Conservation (phyloP, 2,113 vertebrate genomes). For the Corvus cornix region DNA sequence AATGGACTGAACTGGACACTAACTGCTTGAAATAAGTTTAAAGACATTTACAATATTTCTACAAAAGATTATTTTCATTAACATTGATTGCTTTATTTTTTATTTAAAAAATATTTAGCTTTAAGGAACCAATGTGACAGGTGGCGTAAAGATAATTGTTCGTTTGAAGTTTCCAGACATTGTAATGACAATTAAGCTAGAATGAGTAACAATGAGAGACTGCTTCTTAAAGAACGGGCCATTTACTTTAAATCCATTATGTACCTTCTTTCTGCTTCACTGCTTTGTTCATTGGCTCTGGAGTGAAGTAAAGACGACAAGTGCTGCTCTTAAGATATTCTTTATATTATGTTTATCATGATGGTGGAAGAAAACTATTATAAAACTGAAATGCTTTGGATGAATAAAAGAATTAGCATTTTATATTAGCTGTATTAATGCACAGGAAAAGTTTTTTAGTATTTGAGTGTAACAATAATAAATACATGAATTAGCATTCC, state of each 20-base stretch:
- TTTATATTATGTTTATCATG: conserved; percentile 52
- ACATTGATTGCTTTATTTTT: neutral
- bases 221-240: conserved; percentile 72
- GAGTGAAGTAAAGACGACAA: conserved; percentile 71
- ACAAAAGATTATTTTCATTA: neutral
- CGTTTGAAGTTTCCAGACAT: conserved; percentile 73
- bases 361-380: conserved; percentile 28
- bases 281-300: conserved; percentile 78
- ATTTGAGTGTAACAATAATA: neutral
- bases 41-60: conserved; percentile 16
- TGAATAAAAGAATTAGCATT: neutral
- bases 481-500: neutral
- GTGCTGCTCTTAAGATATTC: conserved; percentile 62
- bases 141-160: conserved; percentile 65
- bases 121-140: conserved; percentile 56
- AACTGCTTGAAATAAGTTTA: neutral
- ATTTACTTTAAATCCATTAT: conserved; percentile 80
- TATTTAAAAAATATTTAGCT: neutral
- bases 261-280: conserved; percentile 76
- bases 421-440: neutral
- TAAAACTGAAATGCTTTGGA: neutral
- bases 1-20: neutral
- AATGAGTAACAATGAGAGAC: conserved; percentile 66
- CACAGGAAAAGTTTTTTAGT: neutral
- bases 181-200: conserved; percentile 73